A percentile compares a stretch with the other conserved stretches of the same genome.
Conservation (phyloP, 2,888 invertebrate species). For the Sesia apiformis region DNA sequence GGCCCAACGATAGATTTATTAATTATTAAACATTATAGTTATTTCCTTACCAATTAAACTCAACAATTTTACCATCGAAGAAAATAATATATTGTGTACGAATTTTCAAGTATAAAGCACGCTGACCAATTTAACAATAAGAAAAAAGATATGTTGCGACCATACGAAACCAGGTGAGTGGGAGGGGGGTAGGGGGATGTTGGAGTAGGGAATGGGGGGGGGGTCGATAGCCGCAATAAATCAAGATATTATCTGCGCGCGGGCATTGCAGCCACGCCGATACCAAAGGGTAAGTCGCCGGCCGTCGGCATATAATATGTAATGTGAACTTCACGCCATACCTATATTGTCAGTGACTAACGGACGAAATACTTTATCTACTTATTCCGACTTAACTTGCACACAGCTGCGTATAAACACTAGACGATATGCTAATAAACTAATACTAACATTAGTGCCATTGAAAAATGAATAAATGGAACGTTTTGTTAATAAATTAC, state of each 20-base stretch:
- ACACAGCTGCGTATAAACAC: too few species aligned
- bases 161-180: slow-evolving; percentile 6
- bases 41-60: background rate
- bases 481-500: background rate
- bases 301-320: slow-evolving; percentile 27
- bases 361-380: too few species aligned
- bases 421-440: too few species aligned
- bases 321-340: slow-evolving; percentile 5
- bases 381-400: too few species aligned
- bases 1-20: slow-evolving; percentile 61
- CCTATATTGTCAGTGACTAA: too few species aligned
- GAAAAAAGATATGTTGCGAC: background rate
- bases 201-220: slow-evolving; percentile 1
- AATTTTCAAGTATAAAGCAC: background rate
- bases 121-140: background rate
- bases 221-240: slow-evolving; percentile 57
- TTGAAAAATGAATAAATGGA: too few species aligned
- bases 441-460: too few species aligned
- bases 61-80: background rate
- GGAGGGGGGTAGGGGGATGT: slow-evolving; percentile 4
- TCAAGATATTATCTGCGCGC: slow-evolving; percentile 65
- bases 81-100: background rate
- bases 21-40: slow-evolving; percentile 45
- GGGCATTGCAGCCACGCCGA: slow-evolving; percentile 51
- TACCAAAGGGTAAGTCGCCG: slow-evolving; percentile 52